phyloP scores from a whole-genome alignment of 2,113 vertebrate species.

The Rhizomys pruinosus region DNA sequence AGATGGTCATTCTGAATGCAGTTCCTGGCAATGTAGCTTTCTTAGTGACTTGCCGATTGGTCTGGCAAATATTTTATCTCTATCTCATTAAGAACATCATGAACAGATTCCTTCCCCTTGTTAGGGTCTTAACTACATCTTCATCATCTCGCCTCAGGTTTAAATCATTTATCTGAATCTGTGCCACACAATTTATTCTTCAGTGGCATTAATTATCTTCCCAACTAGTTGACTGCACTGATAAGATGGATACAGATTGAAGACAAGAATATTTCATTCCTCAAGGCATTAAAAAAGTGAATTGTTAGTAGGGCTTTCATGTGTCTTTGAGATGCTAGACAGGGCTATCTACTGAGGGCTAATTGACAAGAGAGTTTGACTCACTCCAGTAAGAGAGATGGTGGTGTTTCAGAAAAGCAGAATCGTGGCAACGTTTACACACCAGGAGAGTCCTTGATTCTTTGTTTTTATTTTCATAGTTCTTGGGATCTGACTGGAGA shows the following conservation, averaged over 20 bases:
- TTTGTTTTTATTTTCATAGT: neutral
- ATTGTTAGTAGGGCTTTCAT: neutral
- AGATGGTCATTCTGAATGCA: neutral
- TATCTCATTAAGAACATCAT: constrained; percentile 64
- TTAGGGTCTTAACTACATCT: constrained; percentile 25
- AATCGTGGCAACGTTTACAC: neutral
- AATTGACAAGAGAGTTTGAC: neutral
- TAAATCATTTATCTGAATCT: constrained; percentile 55
- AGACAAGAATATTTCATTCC: constrained; percentile 16
- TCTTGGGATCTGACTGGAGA: neutral
- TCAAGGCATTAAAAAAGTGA: neutral
- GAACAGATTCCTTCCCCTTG: constrained; percentile 44
- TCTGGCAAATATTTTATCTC: constrained; percentile 62
- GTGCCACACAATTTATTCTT: constrained; percentile 58
- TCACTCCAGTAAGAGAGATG: neutral
- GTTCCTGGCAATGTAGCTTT: neutral
- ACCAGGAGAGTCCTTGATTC: neutral
- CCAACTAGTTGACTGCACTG: constrained; percentile 23
- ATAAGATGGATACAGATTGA: constrained; percentile 22
- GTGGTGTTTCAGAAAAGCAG: neutral
- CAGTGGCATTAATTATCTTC: constrained; percentile 62
- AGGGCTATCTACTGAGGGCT: neutral
- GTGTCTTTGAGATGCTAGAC: neutral
- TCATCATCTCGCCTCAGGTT: constrained; percentile 50
- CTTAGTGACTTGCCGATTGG: neutral